Base-by-base conservation (phyloP, 2,113 vertebrate genomes). In the Lycocorax pyrrhopterus region DNA sequence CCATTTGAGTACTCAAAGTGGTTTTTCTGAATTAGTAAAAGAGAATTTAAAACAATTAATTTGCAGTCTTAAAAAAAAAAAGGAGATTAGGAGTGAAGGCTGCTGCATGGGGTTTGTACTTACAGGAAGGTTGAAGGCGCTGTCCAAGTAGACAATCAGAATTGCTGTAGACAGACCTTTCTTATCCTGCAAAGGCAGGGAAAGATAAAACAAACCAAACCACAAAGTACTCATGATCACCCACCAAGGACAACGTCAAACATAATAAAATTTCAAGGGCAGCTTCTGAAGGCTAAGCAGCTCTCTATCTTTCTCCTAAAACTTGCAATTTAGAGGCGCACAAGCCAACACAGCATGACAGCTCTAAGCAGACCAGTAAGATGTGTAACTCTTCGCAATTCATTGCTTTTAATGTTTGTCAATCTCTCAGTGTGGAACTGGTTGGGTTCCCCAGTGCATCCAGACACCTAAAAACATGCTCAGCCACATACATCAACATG, bases 91-190 rank as follows among this genome's bases (percentile, higher is more conserved):
- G 39, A 71, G 64, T 72, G 44, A 79, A 90, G 76, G 66, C 53
- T 84, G 78, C 73, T 78, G 56, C 46, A 7, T 1, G 30, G 35
- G 47, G 37, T 60, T 67, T 78, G 46, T 91, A 99, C 99, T 99
- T 88, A 99, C 99, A 22, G 99, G 99, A 56, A 99, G 97, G 91
- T 99, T 98, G 77, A 98, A 98, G 60, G 99, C 99, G 0, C 94
- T 98, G 87, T 99, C 99, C 97, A 99, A 97, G 97, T 99, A 99
- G 60, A 99, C 98, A 15, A 99, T 87, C 2, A 99, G 98, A 98
- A 99, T 98, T 51, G 99, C 99, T 83, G 98, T 98, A 52, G 99
- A 98, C 30, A 97, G 89, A 62, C 98, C 98, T 10, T 97, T 94
- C 21, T 80, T 62, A 43, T 98, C 97, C 99, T 99, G 91, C 3